A percentile compares a stretch with the other conserved stretches of the same genome.
These are phyloP conservation scores for Cryptocephalus primarius DNA, from an alignment of 2,888 invertebrate genomes.

Conservation along the genomic window DNA sequence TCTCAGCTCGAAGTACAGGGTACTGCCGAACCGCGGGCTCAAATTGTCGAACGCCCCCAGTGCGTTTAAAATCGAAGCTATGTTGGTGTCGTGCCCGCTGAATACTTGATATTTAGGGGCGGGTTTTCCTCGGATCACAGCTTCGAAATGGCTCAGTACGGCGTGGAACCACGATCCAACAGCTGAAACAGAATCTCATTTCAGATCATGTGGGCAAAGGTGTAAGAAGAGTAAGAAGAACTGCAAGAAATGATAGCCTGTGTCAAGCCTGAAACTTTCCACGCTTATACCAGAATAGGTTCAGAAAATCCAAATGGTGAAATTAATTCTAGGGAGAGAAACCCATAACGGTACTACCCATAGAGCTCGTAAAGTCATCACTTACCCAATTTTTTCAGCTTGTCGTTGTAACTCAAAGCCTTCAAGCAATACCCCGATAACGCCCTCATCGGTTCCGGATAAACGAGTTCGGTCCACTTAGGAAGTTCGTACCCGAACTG, in stretches of 20 bases:
- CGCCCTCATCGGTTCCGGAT: conserved; percentile 7
- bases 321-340: too few species aligned
- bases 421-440: conserved; percentile 1
- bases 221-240: too few species aligned
- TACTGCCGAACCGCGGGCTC: conserved; percentile 53
- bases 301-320: too few species aligned
- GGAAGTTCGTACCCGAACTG: conserved; percentile 3
- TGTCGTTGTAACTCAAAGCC: background rate
- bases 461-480: conserved; percentile 5
- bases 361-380: background rate
- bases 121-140: too few species aligned
- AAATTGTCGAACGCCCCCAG: conserved; percentile 51
- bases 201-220: too few species aligned
- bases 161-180: conserved; percentile 4
- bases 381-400: conserved; percentile 4
- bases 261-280: too few species aligned
- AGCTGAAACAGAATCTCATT: conserved; percentile 2
- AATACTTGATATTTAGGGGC: conserved; percentile 52
- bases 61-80: conserved; percentile 56
- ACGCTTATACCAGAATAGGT: too few species aligned
- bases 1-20: conserved; percentile 57
- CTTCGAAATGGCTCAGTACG: conserved; percentile 6
- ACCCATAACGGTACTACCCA: too few species aligned
- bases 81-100: conserved; percentile 66
- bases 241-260: too few species aligned